phyloP scores from a whole-genome alignment of 2,888 invertebrate species.

The Nomada flava region DNA sequence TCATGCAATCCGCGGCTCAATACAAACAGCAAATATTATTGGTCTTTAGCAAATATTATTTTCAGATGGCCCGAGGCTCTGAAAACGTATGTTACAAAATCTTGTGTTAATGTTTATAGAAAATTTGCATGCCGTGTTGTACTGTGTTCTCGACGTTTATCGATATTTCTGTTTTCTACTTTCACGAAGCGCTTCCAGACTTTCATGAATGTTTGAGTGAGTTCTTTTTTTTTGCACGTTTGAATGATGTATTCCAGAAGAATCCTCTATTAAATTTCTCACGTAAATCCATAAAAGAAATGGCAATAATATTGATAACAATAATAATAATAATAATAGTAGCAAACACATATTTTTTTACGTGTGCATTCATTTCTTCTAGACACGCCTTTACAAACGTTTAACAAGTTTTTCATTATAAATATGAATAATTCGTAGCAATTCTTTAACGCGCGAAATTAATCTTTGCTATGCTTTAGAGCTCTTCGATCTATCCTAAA shows the following conservation, averaged over 20 bases:
- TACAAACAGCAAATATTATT: constrained; percentile 63
- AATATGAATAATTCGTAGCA: neutral
- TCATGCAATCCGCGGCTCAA: constrained; percentile 54
- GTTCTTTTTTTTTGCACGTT: constrained; percentile 25
- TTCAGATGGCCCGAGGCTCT: constrained; percentile 84
- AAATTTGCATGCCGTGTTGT: constrained; percentile 63
- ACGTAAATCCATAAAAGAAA: neutral
- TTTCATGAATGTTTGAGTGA: constrained; percentile 3
- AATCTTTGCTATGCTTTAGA: neutral
- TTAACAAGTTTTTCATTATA: neutral
- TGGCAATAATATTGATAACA: too few species aligned
- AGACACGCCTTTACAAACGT: neutral
- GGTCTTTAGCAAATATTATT: constrained; percentile 78
- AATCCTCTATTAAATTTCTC: neutral
- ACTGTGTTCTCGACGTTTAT: constrained; percentile 19
- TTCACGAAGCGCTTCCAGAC: constrained; percentile 29
- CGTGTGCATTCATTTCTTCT: too few species aligned
- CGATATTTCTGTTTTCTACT: neutral
- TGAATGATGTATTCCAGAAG: neutral
- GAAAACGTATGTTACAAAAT: constrained; percentile 81
- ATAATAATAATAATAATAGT: too few species aligned
- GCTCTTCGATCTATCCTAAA: neutral
- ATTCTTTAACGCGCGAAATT: neutral
- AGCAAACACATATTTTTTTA: too few species aligned
- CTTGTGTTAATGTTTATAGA: constrained; percentile 50